A percentile compares a stretch with the other conserved stretches of the same genome.
Evolutionary conservation across 2,113 vertebrate species (phyloP).

Genomic region (Paradoxurus hermaphroditus): DNA sequence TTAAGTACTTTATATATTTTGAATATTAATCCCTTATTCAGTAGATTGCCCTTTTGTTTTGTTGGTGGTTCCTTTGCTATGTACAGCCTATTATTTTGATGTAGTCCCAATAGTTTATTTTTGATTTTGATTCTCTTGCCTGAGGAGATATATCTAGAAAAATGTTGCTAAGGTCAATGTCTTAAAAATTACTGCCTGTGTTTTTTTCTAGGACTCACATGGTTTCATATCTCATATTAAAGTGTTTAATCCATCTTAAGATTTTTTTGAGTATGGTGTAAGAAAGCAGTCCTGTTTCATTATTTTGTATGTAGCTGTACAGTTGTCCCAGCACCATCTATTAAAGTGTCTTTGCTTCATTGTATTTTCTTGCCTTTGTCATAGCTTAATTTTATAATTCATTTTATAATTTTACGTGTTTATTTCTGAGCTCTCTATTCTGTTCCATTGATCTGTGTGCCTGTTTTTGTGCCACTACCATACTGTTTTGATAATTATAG

Average conservation of each 20-base stretch:
- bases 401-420: not conserved
- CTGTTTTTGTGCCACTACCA: not conserved
- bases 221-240: not conserved
- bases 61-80: not conserved
- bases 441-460: not conserved
- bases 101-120: not conserved
- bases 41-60: not conserved
- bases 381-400: not conserved
- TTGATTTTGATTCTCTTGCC: not conserved
- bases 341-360: not conserved
- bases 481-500: not conserved
- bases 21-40: not conserved
- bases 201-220: not conserved
- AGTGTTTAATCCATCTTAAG: not conserved
- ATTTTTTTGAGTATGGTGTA: not conserved
- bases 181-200: not conserved
- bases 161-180: not conserved
- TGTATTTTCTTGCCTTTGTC: not conserved
- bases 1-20: not conserved
- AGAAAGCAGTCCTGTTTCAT: not conserved
- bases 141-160: not conserved
- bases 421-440: not conserved
- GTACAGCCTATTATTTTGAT: not conserved
- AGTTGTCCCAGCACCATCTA: not conserved
- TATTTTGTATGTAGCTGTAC: not conserved